A percentile compares a stretch with the other conserved stretches of the same genome.
These are phyloP conservation scores for Torymus tubicola DNA, from an alignment of 2,888 invertebrate species.

Conservation along the genomic window DNA sequence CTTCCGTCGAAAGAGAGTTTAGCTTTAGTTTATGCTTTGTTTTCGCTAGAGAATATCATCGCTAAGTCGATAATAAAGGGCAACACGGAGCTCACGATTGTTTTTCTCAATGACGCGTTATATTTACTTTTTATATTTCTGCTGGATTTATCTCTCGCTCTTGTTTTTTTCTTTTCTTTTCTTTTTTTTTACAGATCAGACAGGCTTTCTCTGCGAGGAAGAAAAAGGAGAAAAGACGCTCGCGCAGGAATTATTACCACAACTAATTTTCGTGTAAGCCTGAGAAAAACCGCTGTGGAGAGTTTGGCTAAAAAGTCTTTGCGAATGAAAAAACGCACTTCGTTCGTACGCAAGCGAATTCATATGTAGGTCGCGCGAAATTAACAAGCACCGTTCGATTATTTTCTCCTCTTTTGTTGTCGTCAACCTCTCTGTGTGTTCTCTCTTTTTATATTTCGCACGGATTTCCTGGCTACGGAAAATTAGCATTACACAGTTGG, in stretches of 20 bases:
- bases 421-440: not conserved
- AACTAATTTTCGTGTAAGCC: constrained; percentile 32
- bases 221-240: constrained; percentile 41
- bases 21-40: constrained; percentile 54
- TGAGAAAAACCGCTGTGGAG: constrained; percentile 14
- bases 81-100: constrained; percentile 49
- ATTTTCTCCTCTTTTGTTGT: no score
- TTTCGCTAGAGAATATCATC: constrained; percentile 54
- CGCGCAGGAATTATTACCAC: constrained; percentile 8
- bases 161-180: constrained; percentile 4
- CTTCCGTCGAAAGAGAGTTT: constrained; percentile 57
- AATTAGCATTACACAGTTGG: constrained; percentile 17
- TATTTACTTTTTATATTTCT: constrained; percentile 6
- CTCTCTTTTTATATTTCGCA: not conserved
- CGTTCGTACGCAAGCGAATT: not conserved
- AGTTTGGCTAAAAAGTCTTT: constrained; percentile 21
- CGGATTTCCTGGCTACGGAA: constrained; percentile 20
- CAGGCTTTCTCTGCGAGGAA: constrained; percentile 35
- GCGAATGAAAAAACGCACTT: constrained; percentile 23
- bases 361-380: constrained; percentile 6
- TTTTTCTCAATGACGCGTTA: constrained; percentile 51
- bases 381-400: constrained; percentile 13
- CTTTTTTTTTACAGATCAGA: constrained; percentile 32
- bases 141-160: constrained; percentile 1
- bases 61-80: constrained; percentile 56